phyloP scores from a whole-genome alignment of 2,797 vertebrate species.

The Cygnus olor region DNA sequence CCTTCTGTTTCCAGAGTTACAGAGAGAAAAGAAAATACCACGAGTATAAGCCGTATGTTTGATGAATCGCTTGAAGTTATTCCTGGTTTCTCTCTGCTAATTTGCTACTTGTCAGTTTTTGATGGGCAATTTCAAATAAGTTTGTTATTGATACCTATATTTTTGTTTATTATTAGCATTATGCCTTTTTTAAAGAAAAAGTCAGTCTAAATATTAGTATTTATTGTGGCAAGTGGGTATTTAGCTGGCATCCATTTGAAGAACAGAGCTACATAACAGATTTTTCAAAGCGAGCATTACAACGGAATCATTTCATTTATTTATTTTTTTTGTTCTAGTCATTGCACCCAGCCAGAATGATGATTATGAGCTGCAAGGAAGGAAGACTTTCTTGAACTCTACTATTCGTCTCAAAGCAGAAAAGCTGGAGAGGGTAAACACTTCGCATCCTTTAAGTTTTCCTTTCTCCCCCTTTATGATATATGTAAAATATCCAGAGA shows the following conservation, averaged over 20 bases:
- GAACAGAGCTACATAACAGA: conserved; percentile 53
- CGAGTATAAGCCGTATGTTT: conserved; percentile 25
- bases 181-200: not conserved
- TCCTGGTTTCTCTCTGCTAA: conserved; percentile 16
- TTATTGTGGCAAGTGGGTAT: conserved; percentile 48
- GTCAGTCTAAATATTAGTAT: conserved; percentile 4
- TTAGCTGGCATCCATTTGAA: conserved; percentile 63
- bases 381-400: conserved; percentile 72
- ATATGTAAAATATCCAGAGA: not conserved
- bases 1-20: conserved; percentile 23
- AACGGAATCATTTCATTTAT: conserved; percentile 30
- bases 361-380: conserved; percentile 63
- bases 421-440: conserved; percentile 86
- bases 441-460: conserved; percentile 15
- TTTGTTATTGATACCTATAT: not conserved
- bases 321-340: conserved; percentile 65
- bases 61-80: not conserved
- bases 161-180: conserved; percentile 10
- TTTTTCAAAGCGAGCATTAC: conserved; percentile 57
- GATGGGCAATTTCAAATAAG: not conserved
- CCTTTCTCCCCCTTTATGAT: not conserved
- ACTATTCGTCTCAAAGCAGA: conserved; percentile 81
- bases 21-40: conserved; percentile 4
- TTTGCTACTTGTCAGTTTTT: conserved; percentile 2
- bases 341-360: conserved; percentile 49